Evolutionary conservation across 2,888 invertebrate genomes (phyloP).

Genomic region (Dendrolimus pini): DNA sequence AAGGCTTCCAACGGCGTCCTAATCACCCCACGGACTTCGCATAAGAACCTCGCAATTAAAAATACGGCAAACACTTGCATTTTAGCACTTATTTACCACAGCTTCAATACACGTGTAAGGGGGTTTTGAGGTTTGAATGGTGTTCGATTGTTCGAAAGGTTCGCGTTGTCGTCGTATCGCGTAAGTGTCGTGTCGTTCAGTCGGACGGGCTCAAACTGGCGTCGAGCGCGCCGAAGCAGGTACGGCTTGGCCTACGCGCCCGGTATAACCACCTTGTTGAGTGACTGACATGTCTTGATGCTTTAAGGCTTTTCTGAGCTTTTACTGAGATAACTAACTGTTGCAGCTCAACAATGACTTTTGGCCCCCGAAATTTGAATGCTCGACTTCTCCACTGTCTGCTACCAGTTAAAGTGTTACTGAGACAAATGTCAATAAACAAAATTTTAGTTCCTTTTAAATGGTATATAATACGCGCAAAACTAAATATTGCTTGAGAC

Average conservation of each 20-base stretch:
- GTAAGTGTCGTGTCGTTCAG: slow-evolving; percentile 48
- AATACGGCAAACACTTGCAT: slow-evolving; percentile 64
- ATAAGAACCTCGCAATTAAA: slow-evolving; percentile 52
- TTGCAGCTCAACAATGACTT: too few relatives aligned
- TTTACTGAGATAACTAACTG: neutral
- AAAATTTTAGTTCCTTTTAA: too few relatives aligned
- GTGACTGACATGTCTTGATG: slow-evolving; percentile 44
- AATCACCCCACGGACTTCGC: slow-evolving; percentile 56
- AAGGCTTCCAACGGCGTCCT: slow-evolving; percentile 77
- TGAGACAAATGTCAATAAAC: too few relatives aligned
- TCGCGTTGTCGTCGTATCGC: slow-evolving; percentile 32
- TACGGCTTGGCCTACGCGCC: slow-evolving; percentile 71
- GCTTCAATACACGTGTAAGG: slow-evolving; percentile 17
- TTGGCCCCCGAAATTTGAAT: too few relatives aligned
- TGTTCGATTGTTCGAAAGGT: slow-evolving; percentile 23
- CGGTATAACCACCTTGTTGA: slow-evolving; percentile 65
- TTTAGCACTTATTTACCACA: slow-evolving; percentile 22
- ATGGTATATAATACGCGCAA: too few relatives aligned
- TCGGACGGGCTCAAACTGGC: slow-evolving; percentile 61
- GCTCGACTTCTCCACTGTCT: too few relatives aligned
- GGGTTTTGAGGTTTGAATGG: slow-evolving; percentile 23
- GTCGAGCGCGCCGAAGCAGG: slow-evolving; percentile 59
- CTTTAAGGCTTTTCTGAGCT: slow-evolving; percentile 32
- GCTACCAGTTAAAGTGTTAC: too few relatives aligned
- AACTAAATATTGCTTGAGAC: too few relatives aligned